Conservation (phyloP, 2,113 vertebrate species). For the Scalopus aquaticus region DNA sequence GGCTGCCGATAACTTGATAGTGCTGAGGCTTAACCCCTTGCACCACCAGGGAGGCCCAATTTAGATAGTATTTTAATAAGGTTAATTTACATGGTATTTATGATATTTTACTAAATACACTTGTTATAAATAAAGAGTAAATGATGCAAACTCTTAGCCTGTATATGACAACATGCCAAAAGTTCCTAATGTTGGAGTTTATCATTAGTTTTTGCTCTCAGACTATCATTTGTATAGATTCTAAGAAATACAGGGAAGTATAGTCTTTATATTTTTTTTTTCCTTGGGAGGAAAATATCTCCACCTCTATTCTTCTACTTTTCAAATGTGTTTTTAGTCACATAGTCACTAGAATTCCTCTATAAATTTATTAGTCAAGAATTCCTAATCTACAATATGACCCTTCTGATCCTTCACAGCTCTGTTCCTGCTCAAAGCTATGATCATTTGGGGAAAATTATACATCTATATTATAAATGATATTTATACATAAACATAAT, state of each 20-base stretch:
- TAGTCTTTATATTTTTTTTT: constrained; percentile 1
- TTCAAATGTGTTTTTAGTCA: not conserved
- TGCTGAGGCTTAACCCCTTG: no score
- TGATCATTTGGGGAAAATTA: not conserved
- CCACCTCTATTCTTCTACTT: not conserved
- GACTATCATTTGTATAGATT: not conserved
- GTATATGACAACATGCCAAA: not conserved
- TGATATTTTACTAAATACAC: not conserved
- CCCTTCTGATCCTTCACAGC: not conserved
- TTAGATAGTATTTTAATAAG: no score
- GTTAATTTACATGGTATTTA: not conserved
- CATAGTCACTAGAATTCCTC: not conserved
- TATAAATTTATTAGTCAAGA: not conserved
- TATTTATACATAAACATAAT: no score
- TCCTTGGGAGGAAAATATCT: not conserved
- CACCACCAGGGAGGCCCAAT: no score
- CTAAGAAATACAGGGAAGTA: not conserved
- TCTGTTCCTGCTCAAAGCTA: not conserved
- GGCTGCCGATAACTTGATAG: no score
- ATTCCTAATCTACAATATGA: not conserved
- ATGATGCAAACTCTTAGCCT: not conserved
- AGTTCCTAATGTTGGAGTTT: not conserved
- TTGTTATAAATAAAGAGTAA: not conserved
- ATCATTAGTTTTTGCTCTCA: not conserved
- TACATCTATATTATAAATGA: not conserved